Base-by-base conservation (phyloP, 92 coral and sea anemone species). In the Phymanthus crucifer region DNA sequence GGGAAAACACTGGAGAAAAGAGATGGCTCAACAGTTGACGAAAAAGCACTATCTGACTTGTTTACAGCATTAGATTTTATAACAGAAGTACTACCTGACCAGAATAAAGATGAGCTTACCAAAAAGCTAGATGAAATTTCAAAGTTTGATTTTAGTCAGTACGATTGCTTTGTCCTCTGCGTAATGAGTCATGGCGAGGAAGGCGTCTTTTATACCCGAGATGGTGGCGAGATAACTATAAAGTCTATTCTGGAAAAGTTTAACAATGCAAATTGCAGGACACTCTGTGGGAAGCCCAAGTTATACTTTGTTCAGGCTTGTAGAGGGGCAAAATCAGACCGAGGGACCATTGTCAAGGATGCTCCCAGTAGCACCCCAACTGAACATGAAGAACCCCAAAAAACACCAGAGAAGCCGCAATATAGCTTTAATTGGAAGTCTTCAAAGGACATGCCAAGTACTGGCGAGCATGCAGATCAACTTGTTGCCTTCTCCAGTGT, bases 141-240 rank as follows among this genome's bases (percentile, higher is more conserved):
- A 24, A 12, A 1, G 31, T 47, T 78, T 1, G 87, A 94, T 54
- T 91, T 87, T 78, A 80, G 72, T 29, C 14, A 24, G 6, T 89
- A 83, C 38, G 93, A 92, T 71, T 90, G 98, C 35, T 88, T 90
- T 83, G 97, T 90, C 6, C 68, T 89, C 14, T 92, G 91, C 32
- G 84, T 94, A 2, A 94, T 94, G 98, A 94, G 97, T 69, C 98
- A 94, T 73, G 98, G 98, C 2, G 48, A 78, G 27, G 86, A 84
- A 4, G 95, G 79, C 12, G 58, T 57, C 21, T 54, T 94, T 61
- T 90, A 76, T 26, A 75, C 90, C 17, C 31, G 73, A 10, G 98
- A 94, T 88, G 97, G 93, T 19, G 70, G 67, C 29, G 54, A 65
- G 14, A 73, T 90, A 61, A 61, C 27, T 26, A 61, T 61, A 43